Conservation (phyloP, 2,888 invertebrate genomes). For the Gandaritis pyraliata region DNA sequence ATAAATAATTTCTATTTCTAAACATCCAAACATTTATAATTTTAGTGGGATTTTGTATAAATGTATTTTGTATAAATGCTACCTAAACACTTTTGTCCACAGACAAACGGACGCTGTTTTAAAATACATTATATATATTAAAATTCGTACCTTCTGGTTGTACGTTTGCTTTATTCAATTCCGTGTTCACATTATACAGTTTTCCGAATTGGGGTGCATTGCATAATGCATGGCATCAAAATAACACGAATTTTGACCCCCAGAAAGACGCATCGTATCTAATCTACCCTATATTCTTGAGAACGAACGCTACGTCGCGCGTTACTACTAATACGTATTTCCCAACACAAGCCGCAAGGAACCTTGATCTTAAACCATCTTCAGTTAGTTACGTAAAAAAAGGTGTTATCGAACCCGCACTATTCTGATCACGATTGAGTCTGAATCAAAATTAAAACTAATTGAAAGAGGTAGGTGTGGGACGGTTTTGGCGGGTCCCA, state of each 20-base stretch:
- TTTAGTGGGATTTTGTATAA: no score
- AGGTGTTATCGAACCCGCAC: slow-evolving; percentile 44
- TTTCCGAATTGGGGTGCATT: slow-evolving; percentile 13
- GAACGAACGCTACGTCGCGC: no score
- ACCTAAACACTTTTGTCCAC: no score
- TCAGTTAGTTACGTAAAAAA: slow-evolving; percentile 23
- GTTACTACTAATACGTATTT: no score
- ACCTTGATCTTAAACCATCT: slow-evolving; percentile 24
- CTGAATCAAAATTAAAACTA: slow-evolving; percentile 66
- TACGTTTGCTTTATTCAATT: slow-evolving; percentile 14
- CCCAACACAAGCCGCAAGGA: no score
- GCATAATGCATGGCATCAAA: background rate
- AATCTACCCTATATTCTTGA: no score
- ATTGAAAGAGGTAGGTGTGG: slow-evolving; percentile 58
- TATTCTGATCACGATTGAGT: slow-evolving; percentile 47
- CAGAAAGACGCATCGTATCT: no score
- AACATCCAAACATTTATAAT: no score
- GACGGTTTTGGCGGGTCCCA: slow-evolving; percentile 58
- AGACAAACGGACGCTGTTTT: background rate
- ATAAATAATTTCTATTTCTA: no score
- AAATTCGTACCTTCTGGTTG: slow-evolving; percentile 8
- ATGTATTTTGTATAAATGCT: no score
- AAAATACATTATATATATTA: background rate
- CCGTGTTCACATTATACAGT: slow-evolving; percentile 11
- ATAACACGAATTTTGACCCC: slow-evolving; percentile 4